A percentile compares a stretch with the other conserved stretches of the same genome.
phyloP scores from a whole-genome alignment of 1,140 invertebrate genomes.

The Pectinophora gossypiella region DNA sequence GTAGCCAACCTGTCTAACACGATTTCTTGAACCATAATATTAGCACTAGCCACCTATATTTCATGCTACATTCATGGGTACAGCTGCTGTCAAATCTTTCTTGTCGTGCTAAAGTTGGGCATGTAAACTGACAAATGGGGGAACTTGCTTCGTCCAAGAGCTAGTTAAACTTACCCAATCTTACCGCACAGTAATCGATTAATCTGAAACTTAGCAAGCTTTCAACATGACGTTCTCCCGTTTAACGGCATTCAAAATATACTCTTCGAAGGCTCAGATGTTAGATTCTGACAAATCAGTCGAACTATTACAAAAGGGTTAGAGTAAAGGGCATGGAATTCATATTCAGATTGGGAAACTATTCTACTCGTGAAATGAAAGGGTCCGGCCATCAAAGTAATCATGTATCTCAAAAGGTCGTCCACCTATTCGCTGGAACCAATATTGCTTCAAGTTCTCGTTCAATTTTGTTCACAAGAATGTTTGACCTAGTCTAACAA shows the following conservation, averaged over 20 bases:
- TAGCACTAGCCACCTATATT: no score
- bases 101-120: conserved; percentile 22
- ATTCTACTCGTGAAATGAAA: no score
- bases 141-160: conserved; percentile 35
- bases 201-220: conserved; percentile 48
- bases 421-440: no score
- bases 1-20: no score
- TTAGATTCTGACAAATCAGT: neutral
- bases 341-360: neutral
- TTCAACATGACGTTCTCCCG: conserved; percentile 31
- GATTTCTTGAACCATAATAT: no score
- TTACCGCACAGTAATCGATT: conserved; percentile 51
- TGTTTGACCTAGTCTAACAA: no score
- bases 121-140: conserved; percentile 34
- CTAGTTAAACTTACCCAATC: conserved; percentile 45
- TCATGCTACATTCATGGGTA: no score
- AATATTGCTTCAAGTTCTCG: no score
- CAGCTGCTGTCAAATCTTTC: conserved; percentile 17
- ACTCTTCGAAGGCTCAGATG: conserved; percentile 27
- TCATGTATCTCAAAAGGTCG: no score
- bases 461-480: no score
- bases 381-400: no score
- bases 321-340: neutral
- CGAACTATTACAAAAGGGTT: neutral
- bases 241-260: conserved; percentile 30